phyloP scores from a whole-genome alignment of 2,888 invertebrate species.

The Polydrusus tereticollis region DNA sequence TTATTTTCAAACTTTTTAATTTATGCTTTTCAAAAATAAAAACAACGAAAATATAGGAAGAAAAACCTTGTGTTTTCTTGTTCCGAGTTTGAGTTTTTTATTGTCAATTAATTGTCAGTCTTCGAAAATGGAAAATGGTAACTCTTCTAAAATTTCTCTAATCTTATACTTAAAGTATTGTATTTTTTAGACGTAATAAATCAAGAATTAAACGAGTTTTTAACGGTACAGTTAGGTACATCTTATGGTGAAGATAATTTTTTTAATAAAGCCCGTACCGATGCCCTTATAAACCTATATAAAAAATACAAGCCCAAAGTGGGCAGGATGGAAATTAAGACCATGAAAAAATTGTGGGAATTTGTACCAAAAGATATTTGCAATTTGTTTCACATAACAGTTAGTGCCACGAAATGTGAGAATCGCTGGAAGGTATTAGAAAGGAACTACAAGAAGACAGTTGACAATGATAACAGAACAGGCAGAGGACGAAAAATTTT shows the following conservation, averaged over 20 bases:
- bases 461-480: conserved; percentile 11
- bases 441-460: conserved; percentile 6
- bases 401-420: background rate
- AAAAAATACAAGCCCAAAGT: conserved; percentile 10
- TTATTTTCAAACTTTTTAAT: too few species aligned
- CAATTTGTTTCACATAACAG: conserved; percentile 7
- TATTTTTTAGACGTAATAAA: too few species aligned
- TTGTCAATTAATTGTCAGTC: too few species aligned
- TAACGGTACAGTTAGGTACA: too few species aligned
- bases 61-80: too few species aligned
- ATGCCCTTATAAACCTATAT: background rate
- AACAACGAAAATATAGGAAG: too few species aligned
- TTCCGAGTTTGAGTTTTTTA: too few species aligned
- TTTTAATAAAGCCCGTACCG: background rate
- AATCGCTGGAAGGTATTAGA: conserved; percentile 11
- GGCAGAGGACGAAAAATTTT: conserved; percentile 13
- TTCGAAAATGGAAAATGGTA: too few species aligned
- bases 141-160: too few species aligned
- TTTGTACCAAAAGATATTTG: background rate
- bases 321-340: background rate
- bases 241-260: background rate
- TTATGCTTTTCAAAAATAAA: too few species aligned
- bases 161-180: too few species aligned
- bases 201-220: too few species aligned
- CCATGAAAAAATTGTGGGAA: conserved; percentile 23